Conservation (phyloP, 2,888 invertebrate genomes). For the Agriopis leucophaearia region DNA sequence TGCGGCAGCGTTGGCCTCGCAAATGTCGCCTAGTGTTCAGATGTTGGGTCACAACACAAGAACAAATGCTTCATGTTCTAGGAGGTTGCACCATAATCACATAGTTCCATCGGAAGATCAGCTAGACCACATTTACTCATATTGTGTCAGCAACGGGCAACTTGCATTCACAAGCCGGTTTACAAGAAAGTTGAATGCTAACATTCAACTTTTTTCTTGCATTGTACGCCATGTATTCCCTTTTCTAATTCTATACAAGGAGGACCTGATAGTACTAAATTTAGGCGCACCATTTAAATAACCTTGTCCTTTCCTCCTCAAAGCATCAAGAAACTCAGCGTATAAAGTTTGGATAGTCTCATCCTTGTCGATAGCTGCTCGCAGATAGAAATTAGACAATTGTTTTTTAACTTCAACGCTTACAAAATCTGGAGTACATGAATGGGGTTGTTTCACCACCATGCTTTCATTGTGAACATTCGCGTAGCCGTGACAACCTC, state of each 20-base stretch:
- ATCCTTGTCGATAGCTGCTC: neutral
- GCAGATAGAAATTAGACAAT: neutral
- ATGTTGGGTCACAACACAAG: too few species aligned
- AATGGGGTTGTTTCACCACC: neutral
- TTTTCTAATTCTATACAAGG: neutral
- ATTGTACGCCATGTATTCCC: neutral
- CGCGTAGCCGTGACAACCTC: neutral
- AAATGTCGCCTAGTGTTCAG: too few species aligned
- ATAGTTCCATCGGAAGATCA: too few species aligned
- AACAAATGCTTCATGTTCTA: too few species aligned
- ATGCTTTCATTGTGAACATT: neutral
- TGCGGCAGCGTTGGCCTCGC: too few species aligned
- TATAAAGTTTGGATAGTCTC: neutral
- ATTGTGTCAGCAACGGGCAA: too few species aligned
- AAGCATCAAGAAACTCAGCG: conserved; percentile 5
- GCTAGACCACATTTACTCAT: too few species aligned
- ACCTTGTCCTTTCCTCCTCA: neutral
- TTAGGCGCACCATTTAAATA: conserved; percentile 8
- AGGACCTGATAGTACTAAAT: neutral
- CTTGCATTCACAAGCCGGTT: too few species aligned
- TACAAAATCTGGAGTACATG: neutral
- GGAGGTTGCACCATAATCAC: too few species aligned
- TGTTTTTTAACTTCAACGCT: conserved; percentile 1
- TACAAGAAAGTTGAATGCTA: too few species aligned
- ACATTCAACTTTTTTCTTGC: neutral